These are phyloP conservation scores for Clostera curtula DNA, from an alignment of 2,888 invertebrate genomes.

Conservation along the genomic window DNA sequence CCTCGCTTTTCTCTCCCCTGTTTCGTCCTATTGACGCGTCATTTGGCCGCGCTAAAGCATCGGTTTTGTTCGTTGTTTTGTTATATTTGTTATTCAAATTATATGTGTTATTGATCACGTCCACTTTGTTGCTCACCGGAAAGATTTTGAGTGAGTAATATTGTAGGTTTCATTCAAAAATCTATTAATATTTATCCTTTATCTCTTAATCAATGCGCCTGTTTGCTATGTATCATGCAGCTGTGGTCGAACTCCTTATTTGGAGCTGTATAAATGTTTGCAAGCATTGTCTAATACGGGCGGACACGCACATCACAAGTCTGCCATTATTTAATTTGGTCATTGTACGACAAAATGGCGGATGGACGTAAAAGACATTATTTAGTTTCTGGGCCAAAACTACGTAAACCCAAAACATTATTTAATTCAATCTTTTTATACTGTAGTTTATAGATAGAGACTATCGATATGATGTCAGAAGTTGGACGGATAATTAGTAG, in stretches of 20 bases:
- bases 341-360: slow-evolving; percentile 66
- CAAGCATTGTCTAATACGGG: slow-evolving; percentile 15
- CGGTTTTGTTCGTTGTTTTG: slow-evolving; percentile 55
- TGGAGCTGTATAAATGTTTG: slow-evolving; percentile 6
- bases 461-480: too few relatives aligned
- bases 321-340: slow-evolving; percentile 41
- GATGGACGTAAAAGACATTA: slow-evolving; percentile 53
- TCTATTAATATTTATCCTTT: slow-evolving; percentile 5
- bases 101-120: slow-evolving; percentile 45
- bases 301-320: slow-evolving; percentile 15
- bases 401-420: too few relatives aligned
- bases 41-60: slow-evolving; percentile 56
- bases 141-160: slow-evolving; percentile 23
- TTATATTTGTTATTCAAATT: slow-evolving; percentile 57
- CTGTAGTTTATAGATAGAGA: too few relatives aligned
- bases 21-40: slow-evolving; percentile 56
- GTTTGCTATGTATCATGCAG: too few relatives aligned
- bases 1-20: slow-evolving; percentile 46
- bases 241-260: too few relatives aligned
- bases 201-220: too few relatives aligned
- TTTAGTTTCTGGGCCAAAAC: slow-evolving; percentile 48
- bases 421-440: too few relatives aligned
- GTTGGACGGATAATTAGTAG: too few relatives aligned
- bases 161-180: slow-evolving; percentile 9
- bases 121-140: slow-evolving; percentile 33